A percentile compares a stretch with the other conserved stretches of the same genome.
These are phyloP conservation scores for Caenorhabditis japonica DNA, from an alignment of 2,888 invertebrate species.

Conservation along the genomic window DNA sequence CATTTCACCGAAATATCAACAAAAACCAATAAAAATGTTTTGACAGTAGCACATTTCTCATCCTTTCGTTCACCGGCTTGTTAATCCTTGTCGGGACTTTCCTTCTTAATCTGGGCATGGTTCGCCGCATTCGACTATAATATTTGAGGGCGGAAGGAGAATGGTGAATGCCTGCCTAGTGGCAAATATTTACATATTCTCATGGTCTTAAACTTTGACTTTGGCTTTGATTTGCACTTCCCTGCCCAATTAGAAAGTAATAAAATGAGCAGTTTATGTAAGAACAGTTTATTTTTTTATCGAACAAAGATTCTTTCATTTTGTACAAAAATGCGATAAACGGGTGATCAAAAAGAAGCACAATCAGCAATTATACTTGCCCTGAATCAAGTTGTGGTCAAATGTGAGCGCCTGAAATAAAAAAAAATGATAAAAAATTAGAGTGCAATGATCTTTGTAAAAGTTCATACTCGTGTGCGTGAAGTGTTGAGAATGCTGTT, in stretches of 20 bases:
- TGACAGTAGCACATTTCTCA: conserved; percentile 43
- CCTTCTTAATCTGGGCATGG: conserved; percentile 52
- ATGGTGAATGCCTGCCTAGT: too few relatives aligned
- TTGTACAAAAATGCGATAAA: conserved; percentile 27
- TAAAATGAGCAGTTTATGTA: too few relatives aligned
- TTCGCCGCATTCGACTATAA: conserved; percentile 52
- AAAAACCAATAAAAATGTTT: conserved; percentile 8
- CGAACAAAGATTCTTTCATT: conserved; percentile 25
- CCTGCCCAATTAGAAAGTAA: too few relatives aligned
- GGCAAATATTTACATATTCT: too few relatives aligned
- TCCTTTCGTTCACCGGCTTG: conserved; percentile 18
- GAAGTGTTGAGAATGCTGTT: conserved; percentile 41
- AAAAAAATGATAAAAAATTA: background rate
- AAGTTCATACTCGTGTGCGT: conserved; percentile 31
- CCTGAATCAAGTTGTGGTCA: conserved; percentile 34
- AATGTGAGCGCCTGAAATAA: conserved; percentile 36
- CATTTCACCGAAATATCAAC: background rate
- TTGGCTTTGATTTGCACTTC: too few relatives aligned
- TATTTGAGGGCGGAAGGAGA: too few relatives aligned
- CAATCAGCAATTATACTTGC: conserved; percentile 38
- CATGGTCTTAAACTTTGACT: too few relatives aligned
- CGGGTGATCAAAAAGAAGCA: background rate
- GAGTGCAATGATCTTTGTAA: background rate
- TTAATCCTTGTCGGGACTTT: conserved; percentile 45
- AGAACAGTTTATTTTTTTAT: conserved; percentile 1